These are phyloP conservation scores for Mobula birostris DNA, from an alignment of 2,113 vertebrate species.

Conservation along the genomic window DNA sequence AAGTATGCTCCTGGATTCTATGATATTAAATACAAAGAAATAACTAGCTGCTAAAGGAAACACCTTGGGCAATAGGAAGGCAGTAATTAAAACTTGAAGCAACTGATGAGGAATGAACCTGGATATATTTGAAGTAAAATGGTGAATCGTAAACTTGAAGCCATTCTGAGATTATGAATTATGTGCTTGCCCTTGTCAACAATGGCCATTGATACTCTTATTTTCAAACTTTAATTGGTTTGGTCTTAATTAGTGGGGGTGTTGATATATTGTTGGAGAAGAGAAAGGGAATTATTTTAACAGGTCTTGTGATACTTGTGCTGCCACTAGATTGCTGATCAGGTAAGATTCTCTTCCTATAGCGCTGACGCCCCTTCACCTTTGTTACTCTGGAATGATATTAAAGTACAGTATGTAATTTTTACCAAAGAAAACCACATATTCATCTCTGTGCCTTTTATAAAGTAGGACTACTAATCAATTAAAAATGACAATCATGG, in stretches of 20 bases:
- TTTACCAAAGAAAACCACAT: background rate
- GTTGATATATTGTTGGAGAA: background rate
- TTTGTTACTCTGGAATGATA: background rate
- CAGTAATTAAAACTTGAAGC: background rate
- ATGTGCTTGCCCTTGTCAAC: background rate
- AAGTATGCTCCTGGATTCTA: background rate
- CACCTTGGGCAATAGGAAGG: background rate
- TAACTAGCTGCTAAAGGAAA: background rate
- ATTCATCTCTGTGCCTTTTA: background rate
- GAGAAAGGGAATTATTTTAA: background rate
- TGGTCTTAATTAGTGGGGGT: background rate
- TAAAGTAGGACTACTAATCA: background rate
- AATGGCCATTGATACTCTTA: background rate
- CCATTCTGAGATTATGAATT: background rate
- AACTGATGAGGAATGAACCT: conserved; percentile 1
- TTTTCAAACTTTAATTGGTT: background rate
- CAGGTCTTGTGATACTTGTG: background rate
- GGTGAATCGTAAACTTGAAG: background rate
- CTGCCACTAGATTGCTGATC: background rate
- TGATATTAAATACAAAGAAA: background rate
- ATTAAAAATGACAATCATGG: too few species aligned
- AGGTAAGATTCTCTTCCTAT: background rate
- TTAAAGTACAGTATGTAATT: background rate
- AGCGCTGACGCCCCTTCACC: background rate
- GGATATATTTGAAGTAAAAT: background rate